Percentiles rank a stretch among this genome's conserved stretches.
Conservation (phyloP, 2,797 vertebrate genomes). For the Peromyscus attwateri region DNA sequence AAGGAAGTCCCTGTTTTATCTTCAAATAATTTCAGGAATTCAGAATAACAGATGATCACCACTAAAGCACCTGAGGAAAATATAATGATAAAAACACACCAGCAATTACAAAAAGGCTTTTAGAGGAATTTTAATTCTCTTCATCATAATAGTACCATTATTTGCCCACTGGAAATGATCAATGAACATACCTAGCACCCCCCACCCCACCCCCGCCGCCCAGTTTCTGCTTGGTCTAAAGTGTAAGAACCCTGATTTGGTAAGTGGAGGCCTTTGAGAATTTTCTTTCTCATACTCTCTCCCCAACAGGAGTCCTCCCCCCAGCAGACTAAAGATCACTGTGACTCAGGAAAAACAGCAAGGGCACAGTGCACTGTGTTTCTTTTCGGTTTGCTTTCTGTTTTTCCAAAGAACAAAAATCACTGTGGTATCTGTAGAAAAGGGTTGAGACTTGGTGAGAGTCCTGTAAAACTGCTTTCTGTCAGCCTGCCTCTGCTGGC, state of each 20-base stretch:
- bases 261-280: not conserved
- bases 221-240: not conserved
- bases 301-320: not conserved
- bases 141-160: not conserved
- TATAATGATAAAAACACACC: not conserved
- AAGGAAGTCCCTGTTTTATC: not conserved
- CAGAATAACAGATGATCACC: not conserved
- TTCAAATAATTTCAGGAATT: conserved; percentile 34
- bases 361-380: not conserved
- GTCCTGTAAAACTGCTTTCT: not conserved
- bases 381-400: conserved; percentile 61
- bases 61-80: not conserved
- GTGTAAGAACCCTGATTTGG: not conserved
- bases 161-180: not conserved
- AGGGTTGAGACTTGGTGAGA: not conserved
- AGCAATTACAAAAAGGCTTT: not conserved
- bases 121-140: conserved; percentile 12
- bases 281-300: conserved; percentile 50
- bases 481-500: not conserved
- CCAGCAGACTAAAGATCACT: conserved; percentile 25
- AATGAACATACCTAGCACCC: not conserved
- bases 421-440: conserved; percentile 20
- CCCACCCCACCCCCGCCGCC: not conserved
- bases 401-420: conserved; percentile 64
- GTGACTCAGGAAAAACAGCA: conserved; percentile 64